These are phyloP conservation scores for Chloroceryle amazona DNA, from an alignment of 2,797 vertebrate genomes.

Conservation along the genomic window DNA sequence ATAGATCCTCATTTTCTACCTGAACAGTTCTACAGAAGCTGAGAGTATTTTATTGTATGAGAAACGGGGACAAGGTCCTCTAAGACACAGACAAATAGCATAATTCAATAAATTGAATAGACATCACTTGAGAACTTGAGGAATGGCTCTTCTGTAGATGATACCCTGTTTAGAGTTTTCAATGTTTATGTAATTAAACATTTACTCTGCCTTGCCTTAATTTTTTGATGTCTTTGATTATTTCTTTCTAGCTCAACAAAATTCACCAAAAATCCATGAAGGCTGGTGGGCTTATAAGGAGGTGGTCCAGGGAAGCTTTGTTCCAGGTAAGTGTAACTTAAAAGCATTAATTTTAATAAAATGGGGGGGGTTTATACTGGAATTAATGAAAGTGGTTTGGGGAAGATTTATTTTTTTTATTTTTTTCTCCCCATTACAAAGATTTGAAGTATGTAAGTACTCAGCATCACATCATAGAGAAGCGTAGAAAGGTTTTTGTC, in stretches of 20 bases:
- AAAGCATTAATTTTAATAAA: background rate
- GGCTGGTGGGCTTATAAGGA: slow-evolving; percentile 99
- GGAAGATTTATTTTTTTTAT: background rate
- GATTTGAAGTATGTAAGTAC: background rate
- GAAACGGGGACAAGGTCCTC: background rate
- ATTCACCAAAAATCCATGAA: slow-evolving; percentile 97
- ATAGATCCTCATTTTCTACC: background rate
- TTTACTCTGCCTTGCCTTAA: background rate
- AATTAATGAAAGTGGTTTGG: background rate
- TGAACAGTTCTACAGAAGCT: background rate
- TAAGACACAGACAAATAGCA: background rate
- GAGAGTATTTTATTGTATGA: background rate
- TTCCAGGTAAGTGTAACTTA: slow-evolving; percentile 89
- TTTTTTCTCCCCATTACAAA: background rate
- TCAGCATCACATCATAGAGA: background rate
- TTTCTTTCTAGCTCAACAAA: slow-evolving; percentile 91
- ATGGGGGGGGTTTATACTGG: background rate
- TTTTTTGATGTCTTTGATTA: slow-evolving; percentile 45
- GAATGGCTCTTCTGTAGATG: background rate
- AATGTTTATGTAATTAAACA: background rate
- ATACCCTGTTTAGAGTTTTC: background rate
- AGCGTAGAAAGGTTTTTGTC: background rate
- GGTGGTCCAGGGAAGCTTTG: slow-evolving; percentile 98
- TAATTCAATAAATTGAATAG: background rate
- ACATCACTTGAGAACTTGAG: background rate